Base-by-base conservation (phyloP, 2,888 invertebrate genomes). In the Lypha dubia region DNA sequence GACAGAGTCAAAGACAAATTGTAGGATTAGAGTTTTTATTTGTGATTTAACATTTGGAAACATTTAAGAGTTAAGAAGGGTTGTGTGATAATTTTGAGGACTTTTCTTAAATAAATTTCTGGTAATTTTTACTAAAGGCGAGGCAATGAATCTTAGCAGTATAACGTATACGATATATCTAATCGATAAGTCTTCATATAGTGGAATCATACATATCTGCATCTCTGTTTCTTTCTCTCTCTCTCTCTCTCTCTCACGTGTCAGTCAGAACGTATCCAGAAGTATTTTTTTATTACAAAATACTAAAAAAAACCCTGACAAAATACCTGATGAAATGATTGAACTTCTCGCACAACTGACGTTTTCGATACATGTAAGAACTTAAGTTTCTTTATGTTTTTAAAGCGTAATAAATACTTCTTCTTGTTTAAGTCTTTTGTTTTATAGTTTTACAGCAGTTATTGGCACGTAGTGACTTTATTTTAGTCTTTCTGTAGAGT, bases 391-490 rank as follows among this genome's bases (percentile, higher is more conserved):
- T 60, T 24, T 41, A 60, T 49, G 41, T 17, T 68, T 17, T 68
- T 63, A 65, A 58, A 65, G 76, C 58, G 58, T 51, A 75, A 70
- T 63, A 62, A 75, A 81, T 38, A 70, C 56, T 35, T 60, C 11
- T 73, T 73, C 11, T 60, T 51, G 22, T 62, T 74, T 13, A 62
- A 17, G 17, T 22, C 22, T 67, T n/a, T 60, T 22, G 15, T 51
- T 24, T 20, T 38, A 20, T 28, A 51, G 24, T 68, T 68, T 68
- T 68, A 67, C 74, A 60, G 32, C 67, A 65, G 56, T 49, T 75
- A 81, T 81, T 68, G 62, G 53, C 68, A 62, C 24, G 73, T 80
- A 53, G 58, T 58, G 24, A 32, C 24, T 74, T 74, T 51, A 60
- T 51, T 67, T 67, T 53, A 60, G 53, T 32, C 60, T 73, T 62